Base-by-base conservation (phyloP, 2,797 vertebrate genomes). In the Hapalemur alaotrensis region DNA sequence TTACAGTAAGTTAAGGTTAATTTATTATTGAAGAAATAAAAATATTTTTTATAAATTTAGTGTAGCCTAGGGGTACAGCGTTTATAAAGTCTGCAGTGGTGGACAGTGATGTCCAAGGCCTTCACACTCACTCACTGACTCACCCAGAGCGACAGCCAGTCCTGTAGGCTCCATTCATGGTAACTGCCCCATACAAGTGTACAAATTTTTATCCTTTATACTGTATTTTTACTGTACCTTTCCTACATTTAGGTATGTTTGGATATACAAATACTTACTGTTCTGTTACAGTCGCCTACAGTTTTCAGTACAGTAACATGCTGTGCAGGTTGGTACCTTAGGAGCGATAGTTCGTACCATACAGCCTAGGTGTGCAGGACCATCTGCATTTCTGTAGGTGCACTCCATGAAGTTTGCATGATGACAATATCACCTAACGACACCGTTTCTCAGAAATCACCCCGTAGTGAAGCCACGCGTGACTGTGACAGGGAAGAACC, bases 91-190 rank as follows among this genome's bases (percentile, higher is more conserved):
- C 23, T 28, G 17, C 50, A 10, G 50, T 8, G 1, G n/a, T 2
- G 13, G 1, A 14, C 12, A 1, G 48, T 2, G 1, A 25, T 10
- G 7, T 54, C 12, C 2, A 7, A 13, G 10, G 23, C 50, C n/a
- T 17, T 25, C 50, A 54, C 32, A 23, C 75, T 35, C 6, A 7
- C 75, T 52, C 18, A 7, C 10, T n/a, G 1, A n/a, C 73, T n/a
- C n/a, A 35, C 22, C 13, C 50, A 79, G 22, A 38, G 76, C 46
- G 17, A 9, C 7, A 4, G 9, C 7, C n/a, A 10, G n/a, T 38
- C n/a, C 2, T 38, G 50, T 10, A 25, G 17, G 22, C 43, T 79
- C 48, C 8, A 5, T 28, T 79, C n/a, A 10, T 5, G n/a, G 50
- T 57, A 38, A 5, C n/a, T 28, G 23, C 13, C n/a, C 50, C 10